These are phyloP conservation scores for Chiridota heheva DNA, from an alignment of 35 echinoderm and acorn worm species.

Conservation along the genomic window DNA sequence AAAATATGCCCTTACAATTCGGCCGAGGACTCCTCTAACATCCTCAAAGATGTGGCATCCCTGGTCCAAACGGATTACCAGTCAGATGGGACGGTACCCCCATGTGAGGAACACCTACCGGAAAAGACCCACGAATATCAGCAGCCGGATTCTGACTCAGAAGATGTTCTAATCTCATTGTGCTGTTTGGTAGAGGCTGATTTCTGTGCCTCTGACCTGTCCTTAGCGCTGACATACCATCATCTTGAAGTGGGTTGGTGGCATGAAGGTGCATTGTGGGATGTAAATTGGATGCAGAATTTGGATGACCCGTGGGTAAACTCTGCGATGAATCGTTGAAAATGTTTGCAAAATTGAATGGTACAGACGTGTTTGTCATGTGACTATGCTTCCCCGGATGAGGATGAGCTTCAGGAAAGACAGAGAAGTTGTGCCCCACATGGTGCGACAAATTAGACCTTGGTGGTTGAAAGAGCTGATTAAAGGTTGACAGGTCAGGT, in stretches of 20 bases:
- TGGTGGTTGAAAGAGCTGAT: constrained; percentile 35
- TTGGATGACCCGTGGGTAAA: constrained; percentile 15
- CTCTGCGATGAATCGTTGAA: constrained; percentile 35
- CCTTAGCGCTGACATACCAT: neutral
- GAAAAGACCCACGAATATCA: too few relatives aligned
- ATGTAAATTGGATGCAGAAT: constrained; percentile 12
- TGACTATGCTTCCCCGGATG: constrained; percentile 2
- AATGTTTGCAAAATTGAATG: constrained; percentile 52
- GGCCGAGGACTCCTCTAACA: too few relatives aligned
- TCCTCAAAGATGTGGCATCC: too few relatives aligned
- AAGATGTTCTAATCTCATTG: constrained; percentile 31
- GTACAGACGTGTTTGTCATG: constrained; percentile 12
- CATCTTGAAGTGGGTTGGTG: constrained; percentile 15
- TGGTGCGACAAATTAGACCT: constrained; percentile 19
- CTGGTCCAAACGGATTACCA: too few relatives aligned
- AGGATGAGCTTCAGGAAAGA: constrained; percentile 53
- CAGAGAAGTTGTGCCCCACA: constrained; percentile 46
- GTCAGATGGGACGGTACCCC: constrained; percentile 21
- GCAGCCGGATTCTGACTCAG: constrained; percentile 11
- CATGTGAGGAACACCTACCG: neutral
- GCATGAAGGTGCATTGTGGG: constrained; percentile 30
- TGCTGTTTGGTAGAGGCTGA: constrained; percentile 19
- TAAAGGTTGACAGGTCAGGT: constrained; percentile 44
- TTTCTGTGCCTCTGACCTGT: constrained; percentile 42
- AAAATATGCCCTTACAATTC: too few relatives aligned